These are phyloP conservation scores for Caenorhabditis doughertyi DNA, from an alignment of 2,888 invertebrate species.

Conservation along the genomic window DNA sequence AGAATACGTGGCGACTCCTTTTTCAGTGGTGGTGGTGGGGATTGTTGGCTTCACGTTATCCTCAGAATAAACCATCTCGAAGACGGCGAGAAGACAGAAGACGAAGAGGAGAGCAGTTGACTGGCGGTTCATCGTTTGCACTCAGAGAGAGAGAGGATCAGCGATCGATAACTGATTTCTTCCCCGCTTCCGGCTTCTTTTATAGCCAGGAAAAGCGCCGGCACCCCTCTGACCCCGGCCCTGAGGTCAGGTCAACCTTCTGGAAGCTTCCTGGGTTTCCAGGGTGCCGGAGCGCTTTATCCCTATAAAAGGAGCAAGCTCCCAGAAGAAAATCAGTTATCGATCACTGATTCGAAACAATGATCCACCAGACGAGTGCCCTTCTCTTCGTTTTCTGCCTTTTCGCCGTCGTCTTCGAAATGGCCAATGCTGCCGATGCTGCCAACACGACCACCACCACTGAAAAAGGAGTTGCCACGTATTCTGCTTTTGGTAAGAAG, in stretches of 20 bases:
- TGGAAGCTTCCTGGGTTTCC: too few species aligned
- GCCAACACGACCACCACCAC: too few species aligned
- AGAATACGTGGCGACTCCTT: not conserved
- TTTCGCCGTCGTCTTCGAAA: constrained; percentile 4
- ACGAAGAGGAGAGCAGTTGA: constrained; percentile 15
- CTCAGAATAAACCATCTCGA: not conserved
- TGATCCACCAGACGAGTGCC: constrained; percentile 11
- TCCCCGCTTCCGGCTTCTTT: not conserved
- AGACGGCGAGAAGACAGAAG: constrained; percentile 17
- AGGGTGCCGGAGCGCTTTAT: constrained; percentile 3
- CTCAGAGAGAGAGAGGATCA: too few species aligned
- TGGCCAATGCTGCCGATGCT: constrained; percentile 10
- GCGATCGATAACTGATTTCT: constrained; percentile 16
- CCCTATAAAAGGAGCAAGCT: constrained; percentile 11
- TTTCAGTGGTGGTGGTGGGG: too few species aligned
- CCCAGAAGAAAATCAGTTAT: not conserved
- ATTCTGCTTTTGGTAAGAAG: not conserved
- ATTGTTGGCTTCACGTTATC: too few species aligned
- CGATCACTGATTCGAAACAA: constrained; percentile 24
- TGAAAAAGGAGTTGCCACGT: not conserved
- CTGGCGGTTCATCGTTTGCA: constrained; percentile 24
- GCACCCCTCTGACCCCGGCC: not conserved
- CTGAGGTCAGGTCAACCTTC: too few species aligned
- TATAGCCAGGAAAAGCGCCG: not conserved
- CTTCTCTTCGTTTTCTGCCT: constrained; percentile 14